These are phyloP conservation scores for Myotis pilosus DNA, from an alignment of 2,797 vertebrate species.

Conservation along the genomic window DNA sequence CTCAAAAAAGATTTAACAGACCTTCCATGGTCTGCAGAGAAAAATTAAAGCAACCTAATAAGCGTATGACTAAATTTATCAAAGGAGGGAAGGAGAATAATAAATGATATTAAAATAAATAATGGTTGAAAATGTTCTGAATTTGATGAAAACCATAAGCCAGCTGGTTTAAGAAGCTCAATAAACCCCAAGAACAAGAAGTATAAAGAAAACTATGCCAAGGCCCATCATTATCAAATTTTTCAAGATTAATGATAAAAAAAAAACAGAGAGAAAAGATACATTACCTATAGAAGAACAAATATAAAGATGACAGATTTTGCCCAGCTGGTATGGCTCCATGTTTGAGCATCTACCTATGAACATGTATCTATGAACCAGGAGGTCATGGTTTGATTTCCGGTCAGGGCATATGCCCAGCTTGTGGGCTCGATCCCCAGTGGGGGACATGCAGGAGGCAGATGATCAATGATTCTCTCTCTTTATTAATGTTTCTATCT, in stretches of 20 bases:
- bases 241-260: neutral
- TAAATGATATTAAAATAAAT: neutral
- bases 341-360: too few species aligned
- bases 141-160: slow-evolving; percentile 1
- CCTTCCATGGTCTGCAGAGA: neutral
- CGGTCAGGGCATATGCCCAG: too few species aligned
- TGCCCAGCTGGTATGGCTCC: too few species aligned
- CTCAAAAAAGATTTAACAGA: neutral
- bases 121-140: neutral
- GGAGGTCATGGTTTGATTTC: too few species aligned
- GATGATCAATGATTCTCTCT: too few species aligned
- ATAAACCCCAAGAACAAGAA: neutral
- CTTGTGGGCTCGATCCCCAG: too few species aligned
- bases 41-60: neutral
- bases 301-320: neutral
- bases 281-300: neutral
- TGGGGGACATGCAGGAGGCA: too few species aligned
- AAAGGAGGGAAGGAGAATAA: neutral
- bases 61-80: neutral
- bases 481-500: too few species aligned
- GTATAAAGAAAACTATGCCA: neutral
- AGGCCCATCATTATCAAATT: neutral
- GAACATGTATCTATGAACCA: too few species aligned
- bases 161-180: neutral
- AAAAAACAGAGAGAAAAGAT: neutral